Conservation (phyloP, 2,888 invertebrate genomes). For the Omphaloscelis lunosa region DNA sequence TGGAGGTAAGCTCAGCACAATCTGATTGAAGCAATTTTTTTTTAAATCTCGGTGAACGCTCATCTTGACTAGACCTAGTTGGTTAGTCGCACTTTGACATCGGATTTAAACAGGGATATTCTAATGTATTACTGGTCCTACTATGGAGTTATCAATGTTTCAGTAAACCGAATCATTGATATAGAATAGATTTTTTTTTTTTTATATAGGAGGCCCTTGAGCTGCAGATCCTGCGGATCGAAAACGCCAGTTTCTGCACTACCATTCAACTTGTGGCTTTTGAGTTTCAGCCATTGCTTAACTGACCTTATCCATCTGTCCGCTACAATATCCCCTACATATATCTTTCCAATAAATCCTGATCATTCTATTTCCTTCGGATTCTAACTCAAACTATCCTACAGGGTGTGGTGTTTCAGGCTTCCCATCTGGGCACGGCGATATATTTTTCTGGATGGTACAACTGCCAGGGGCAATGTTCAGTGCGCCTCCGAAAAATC, state of each 20-base stretch:
- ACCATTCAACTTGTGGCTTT: neutral
- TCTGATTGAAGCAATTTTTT: no score
- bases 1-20: constrained; percentile 69
- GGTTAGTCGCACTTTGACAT: neutral
- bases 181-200: no score
- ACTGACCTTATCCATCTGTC: neutral
- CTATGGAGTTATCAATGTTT: neutral
- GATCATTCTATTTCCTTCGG: neutral
- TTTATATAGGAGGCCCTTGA: neutral
- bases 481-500: constrained; percentile 66
- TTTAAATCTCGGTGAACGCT: neutral
- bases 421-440: constrained; percentile 70
- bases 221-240: neutral
- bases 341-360: neutral
- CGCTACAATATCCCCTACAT: neutral
- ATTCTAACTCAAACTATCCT: neutral
- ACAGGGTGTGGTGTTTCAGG: constrained; percentile 50
- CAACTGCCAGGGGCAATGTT: constrained; percentile 63
- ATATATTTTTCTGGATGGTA: constrained; percentile 77
- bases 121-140: neutral
- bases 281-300: neutral
- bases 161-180: neutral
- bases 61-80: neutral
- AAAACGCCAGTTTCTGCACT: neutral
- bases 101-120: neutral